Evolutionary conservation across 2,113 vertebrate species (phyloP).

Genomic region (Ammodytes marinus): DNA sequence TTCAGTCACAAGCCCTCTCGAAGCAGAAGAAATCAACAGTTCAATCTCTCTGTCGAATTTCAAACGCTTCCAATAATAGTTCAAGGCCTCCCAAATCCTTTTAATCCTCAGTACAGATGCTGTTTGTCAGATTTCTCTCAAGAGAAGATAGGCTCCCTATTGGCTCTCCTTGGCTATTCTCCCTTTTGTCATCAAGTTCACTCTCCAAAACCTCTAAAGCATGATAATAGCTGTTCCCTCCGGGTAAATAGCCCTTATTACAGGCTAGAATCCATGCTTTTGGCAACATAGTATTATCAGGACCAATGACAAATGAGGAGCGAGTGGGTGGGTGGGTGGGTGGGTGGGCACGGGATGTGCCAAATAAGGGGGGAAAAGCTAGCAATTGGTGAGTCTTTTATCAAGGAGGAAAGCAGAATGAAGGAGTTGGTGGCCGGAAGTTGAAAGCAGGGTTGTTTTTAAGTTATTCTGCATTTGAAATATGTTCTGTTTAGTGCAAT

Average conservation of each 20-base stretch:
- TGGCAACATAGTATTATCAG: constrained; percentile 70
- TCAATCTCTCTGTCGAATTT: constrained; percentile 29
- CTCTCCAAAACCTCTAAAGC: constrained; percentile 42
- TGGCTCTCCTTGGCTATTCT: constrained; percentile 26
- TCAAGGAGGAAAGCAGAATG: neutral
- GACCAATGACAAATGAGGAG: constrained; percentile 33
- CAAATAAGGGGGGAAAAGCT: constrained; percentile 34
- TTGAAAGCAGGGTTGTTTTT: neutral
- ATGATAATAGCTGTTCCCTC: constrained; percentile 66
- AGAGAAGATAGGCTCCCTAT: constrained; percentile 44
- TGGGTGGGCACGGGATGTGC: constrained; percentile 31
- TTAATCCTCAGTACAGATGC: constrained; percentile 59
- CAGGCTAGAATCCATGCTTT: constrained; percentile 40
- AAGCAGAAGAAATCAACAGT: constrained; percentile 36
- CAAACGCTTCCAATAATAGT: constrained; percentile 42
- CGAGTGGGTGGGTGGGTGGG: neutral
- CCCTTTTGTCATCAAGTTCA: constrained; percentile 46
- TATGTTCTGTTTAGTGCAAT: neutral
- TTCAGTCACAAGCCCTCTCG: neutral
- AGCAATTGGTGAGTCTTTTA: constrained; percentile 39
- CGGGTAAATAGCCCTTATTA: constrained; percentile 75
- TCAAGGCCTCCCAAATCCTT: constrained; percentile 49
- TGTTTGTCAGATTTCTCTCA: constrained; percentile 63
- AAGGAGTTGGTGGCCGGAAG: constrained; percentile 12
- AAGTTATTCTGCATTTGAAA: neutral